Percentiles rank a stretch among this genome's conserved stretches.
Evolutionary conservation across 2,797 vertebrate genomes (phyloP).

Genomic region (Melopsittacus undulatus): DNA sequence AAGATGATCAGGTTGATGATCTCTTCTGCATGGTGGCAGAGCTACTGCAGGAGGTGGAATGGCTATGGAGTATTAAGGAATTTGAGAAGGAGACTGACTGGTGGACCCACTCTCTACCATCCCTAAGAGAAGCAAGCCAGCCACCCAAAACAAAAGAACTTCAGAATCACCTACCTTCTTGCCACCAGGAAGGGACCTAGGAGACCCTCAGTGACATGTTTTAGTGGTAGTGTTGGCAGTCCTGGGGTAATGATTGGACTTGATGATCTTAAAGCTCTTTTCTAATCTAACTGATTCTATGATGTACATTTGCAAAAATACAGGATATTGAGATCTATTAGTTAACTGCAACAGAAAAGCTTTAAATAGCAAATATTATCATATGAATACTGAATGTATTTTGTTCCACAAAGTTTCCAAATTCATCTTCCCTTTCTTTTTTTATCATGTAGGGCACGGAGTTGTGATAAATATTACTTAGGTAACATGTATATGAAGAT

Average conservation of each 20-base stretch:
- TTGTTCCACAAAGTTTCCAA: background rate
- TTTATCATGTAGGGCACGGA: background rate
- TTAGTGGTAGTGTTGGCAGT: background rate
- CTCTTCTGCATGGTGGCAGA: background rate
- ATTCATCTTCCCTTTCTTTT: background rate
- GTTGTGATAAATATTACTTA: background rate
- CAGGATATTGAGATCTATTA: background rate
- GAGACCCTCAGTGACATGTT: background rate
- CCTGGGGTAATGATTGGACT: background rate
- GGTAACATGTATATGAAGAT: background rate
- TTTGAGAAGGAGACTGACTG: background rate
- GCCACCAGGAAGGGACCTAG: background rate
- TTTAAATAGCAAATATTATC: background rate
- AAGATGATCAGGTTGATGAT: background rate
- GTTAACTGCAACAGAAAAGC: background rate
- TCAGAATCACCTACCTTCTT: background rate
- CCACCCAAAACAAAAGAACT: background rate
- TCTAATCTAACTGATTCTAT: background rate
- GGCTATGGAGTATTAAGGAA: background rate
- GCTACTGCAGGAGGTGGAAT: background rate
- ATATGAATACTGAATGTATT: background rate
- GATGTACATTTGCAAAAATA: rapidly evolving
- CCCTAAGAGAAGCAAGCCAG: background rate
- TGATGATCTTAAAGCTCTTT: no score
- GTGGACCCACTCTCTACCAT: background rate